Percentiles rank a stretch among this genome's conserved stretches.
phyloP scores from a whole-genome alignment of 2,113 vertebrate genomes.

The Oceanites oceanicus region DNA sequence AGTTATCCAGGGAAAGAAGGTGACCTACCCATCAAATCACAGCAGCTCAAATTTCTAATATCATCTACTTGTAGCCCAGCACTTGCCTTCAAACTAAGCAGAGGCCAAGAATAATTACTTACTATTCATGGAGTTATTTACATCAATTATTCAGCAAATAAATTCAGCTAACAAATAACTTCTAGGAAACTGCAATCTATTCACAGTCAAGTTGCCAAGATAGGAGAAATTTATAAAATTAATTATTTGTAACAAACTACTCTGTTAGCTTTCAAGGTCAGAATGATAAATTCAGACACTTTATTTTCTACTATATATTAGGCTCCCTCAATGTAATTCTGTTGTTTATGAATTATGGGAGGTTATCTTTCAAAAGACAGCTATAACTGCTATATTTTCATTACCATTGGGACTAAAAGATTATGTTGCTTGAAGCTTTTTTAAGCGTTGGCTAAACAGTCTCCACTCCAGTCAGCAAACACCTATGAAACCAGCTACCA shows the following conservation, averaged over 20 bases:
- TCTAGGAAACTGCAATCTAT: slow-evolving; percentile 5
- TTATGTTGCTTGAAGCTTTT: neutral
- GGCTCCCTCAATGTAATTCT: neutral
- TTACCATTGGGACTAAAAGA: neutral
- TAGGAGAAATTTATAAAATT: slow-evolving; percentile 25
- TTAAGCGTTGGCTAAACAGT: neutral
- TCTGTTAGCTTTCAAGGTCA: slow-evolving; percentile 3
- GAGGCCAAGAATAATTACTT: slow-evolving; percentile 21
- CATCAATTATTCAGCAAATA: slow-evolving; percentile 44
- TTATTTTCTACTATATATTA: neutral
- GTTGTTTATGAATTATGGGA: neutral
- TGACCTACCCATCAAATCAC: slow-evolving; percentile 38
- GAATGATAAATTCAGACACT: slow-evolving; percentile 1
- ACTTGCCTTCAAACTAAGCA: neutral
- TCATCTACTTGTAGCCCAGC: neutral
- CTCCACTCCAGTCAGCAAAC: neutral
- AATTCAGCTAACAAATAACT: slow-evolving; percentile 36
- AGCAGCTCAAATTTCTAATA: slow-evolving; percentile 57
- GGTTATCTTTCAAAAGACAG: neutral
- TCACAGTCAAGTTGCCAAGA: slow-evolving; percentile 1
- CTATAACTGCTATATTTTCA: neutral
- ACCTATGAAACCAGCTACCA: neutral
- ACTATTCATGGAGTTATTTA: slow-evolving; percentile 21
- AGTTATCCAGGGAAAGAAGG: neutral
- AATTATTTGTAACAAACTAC: slow-evolving; percentile 9